Base-by-base conservation (phyloP, 2,113 vertebrate species). In the Peromyscus californicus region DNA sequence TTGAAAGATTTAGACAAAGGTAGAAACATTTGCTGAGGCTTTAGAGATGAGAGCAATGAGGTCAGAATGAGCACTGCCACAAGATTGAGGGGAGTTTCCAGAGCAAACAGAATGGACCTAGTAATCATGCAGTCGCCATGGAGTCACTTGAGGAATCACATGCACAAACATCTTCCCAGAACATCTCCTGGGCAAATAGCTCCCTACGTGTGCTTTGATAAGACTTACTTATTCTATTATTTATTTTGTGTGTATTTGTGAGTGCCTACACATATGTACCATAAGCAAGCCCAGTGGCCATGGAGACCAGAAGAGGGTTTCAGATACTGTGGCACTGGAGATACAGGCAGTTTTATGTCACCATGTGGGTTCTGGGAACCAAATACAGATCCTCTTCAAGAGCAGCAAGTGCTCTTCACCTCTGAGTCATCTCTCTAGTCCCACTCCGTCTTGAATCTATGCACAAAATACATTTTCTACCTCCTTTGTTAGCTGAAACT, bases 1-100 rank as follows among this genome's bases (percentile, higher is more conserved):
- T 90, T 89, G 80, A 86, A 94, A 93, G 31, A 90, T 16, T 92
- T 72, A 89, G 54, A 91, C 59, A 33, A 74, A 93, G 48, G 29
- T 87, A 90, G 57, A 74, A 31, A 76, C 45, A 93, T 96, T 75
- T 89, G 48, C n/a, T 8, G 75, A 96, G 13, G 57, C 19, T 65
- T 92, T 90, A 78, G 74, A 95, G 57, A 17, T 48, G 26, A 87
- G 59, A 42, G 54, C 17, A 83, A 67, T 59, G 48, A 75, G 42
- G 6, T 78, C 1, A 24, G 22, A 90, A 84, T 85, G 70, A 84
- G 13, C 26, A 42, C n/a, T 29, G 63, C 8, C 9, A 48, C 29
- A 17, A 7, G 82, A 87, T 2, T 59, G 51, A 93, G 65, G 61
- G 45, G 59, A 95, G 86, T 72, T 84, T 96, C 17, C 45, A 92